Evolutionary conservation across 2,888 invertebrate species (phyloP).

Genomic region (Papilio gigon): DNA sequence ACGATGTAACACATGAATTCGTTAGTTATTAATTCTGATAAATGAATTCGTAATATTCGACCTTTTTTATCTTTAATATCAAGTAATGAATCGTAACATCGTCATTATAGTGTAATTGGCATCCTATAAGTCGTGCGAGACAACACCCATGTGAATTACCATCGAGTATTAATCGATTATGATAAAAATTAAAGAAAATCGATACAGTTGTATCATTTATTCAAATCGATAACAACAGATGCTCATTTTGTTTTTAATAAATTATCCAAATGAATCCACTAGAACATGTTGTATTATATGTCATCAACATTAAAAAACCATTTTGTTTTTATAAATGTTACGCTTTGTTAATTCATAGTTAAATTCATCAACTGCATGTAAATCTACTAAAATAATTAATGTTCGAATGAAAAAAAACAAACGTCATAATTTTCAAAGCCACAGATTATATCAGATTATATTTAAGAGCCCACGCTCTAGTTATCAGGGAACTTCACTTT

Average conservation of each 20-base stretch:
- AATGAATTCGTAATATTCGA: slow-evolving; percentile 2
- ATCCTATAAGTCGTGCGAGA: slow-evolving; percentile 32
- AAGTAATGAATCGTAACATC: slow-evolving; percentile 32
- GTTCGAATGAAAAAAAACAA: neutral
- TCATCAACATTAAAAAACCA: no score
- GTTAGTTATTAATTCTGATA: no score
- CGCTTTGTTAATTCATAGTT: no score
- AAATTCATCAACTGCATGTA: no score
- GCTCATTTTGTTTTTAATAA: neutral
- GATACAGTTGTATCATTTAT: slow-evolving; percentile 2
- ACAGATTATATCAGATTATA: slow-evolving; percentile 42
- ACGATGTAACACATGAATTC: no score
- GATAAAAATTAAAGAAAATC: slow-evolving; percentile 51
- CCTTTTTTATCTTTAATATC: slow-evolving; percentile 22
- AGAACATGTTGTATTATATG: no score
- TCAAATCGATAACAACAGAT: neutral
- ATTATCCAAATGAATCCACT: no score
- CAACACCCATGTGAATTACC: slow-evolving; percentile 29
- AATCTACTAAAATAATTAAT: no score
- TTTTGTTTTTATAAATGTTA: no score
- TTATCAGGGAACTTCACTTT: slow-evolving; percentile 56
- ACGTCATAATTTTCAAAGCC: slow-evolving; percentile 6
- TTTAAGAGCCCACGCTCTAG: slow-evolving; percentile 67
- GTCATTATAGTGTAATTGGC: slow-evolving; percentile 34
- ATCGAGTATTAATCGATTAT: slow-evolving; percentile 44